Evolutionary conservation across 2,113 vertebrate species (phyloP), one percentile per base, ranked within the genome.

Genomic region (Pedionomus torquatus): DNA sequence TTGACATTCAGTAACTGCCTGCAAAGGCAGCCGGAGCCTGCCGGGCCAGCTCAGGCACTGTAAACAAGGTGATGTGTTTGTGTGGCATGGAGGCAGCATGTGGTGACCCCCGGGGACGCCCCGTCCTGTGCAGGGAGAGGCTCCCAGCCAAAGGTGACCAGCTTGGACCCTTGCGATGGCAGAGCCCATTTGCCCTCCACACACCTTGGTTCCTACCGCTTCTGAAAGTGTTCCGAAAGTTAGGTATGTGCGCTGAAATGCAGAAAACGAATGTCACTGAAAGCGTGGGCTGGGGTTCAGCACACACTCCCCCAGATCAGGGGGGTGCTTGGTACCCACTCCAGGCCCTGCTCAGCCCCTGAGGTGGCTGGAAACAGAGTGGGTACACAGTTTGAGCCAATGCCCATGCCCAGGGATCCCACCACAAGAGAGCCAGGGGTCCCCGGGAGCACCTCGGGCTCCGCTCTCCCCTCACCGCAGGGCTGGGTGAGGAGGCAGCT

Each of bases 41-140:
- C 83, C 52, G 90, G 89, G 80, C 91, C 89, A 92, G 93, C 93
- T 94, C 49, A 6, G 87, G 71, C 87, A 75, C 95, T 93, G 95
- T 90, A 95, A 95, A 96, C 93, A 81, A 70, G 25, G 64, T 3
- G 25, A 90, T 79, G 39, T 26, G 14, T 61, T 70, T 71, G 8
- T 78, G 75, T 3, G 8, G 57, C 2, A 0, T 51, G 49, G 1
- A 2, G 64, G 20, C 9, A 64, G 72, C 48, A 43, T 1, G 4
- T 0, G 7, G 83, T 60, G 63, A 76, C 37, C 33, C 52, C 21
- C 0, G 0, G 80, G 86, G 81, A 82, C 49, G 83, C 21, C 23
- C 13, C 2, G 1, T 31, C 48, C 55, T 9, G 3, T 1, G 1
- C 13, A 24, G 77, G n/a, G 25, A 76, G 43, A 52, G 57, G 52